Evolutionary conservation across 2,797 vertebrate species (phyloP).

Genomic region (Bradypus variegatus): DNA sequence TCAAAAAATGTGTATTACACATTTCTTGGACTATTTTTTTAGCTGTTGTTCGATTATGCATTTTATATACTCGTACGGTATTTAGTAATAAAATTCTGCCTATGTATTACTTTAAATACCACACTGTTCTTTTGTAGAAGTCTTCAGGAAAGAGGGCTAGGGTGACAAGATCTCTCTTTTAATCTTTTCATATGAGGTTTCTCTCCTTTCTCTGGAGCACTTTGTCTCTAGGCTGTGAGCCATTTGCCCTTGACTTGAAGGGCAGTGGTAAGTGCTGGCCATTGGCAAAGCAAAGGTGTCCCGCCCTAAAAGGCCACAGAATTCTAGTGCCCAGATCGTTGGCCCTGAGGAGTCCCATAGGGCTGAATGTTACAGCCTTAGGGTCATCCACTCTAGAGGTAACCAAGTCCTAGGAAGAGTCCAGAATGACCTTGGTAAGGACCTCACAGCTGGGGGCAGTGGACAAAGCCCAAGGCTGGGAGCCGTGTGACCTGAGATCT

Average conservation of each 20-base stretch:
- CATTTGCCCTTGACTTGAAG: background rate
- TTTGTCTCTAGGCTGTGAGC: background rate
- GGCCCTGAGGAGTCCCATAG: background rate
- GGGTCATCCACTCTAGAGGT: background rate
- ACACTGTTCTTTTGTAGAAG: background rate
- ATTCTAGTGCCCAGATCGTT: background rate
- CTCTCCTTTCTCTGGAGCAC: background rate
- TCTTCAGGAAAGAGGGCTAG: background rate
- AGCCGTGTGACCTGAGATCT: background rate
- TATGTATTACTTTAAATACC: background rate
- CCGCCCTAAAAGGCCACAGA: background rate
- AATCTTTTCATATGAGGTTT: background rate
- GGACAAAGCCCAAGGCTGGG: background rate
- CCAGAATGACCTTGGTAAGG: background rate
- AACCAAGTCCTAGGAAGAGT: background rate
- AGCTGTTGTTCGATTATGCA: conserved; percentile 63
- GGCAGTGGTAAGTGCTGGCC: background rate
- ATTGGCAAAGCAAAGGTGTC: fast-evolving
- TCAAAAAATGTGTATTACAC: conserved; percentile 78
- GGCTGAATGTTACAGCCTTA: background rate
- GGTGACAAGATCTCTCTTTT: background rate
- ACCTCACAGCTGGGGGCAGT: background rate
- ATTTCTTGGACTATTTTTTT: conserved; percentile 75
- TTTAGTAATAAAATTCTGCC: conserved; percentile 71
- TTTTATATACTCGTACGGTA: conserved; percentile 68